Conservation (phyloP, 2,113 vertebrate species). For the Cheirogaleus medius region DNA sequence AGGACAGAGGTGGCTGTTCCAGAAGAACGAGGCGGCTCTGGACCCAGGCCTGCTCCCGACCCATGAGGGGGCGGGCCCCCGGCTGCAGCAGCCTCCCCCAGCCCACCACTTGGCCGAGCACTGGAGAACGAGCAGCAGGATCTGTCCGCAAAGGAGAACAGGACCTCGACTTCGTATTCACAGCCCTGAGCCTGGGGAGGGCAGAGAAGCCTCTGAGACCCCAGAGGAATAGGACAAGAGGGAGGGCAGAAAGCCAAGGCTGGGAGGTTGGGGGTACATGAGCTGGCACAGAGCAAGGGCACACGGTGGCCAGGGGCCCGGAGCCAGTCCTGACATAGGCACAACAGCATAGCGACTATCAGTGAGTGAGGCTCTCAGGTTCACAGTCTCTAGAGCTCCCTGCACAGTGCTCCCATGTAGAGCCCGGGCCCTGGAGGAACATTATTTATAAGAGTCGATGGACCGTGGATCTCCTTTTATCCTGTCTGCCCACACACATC, state of each 20-base stretch:
- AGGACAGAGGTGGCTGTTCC: slow-evolving; percentile 36
- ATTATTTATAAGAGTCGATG: background rate
- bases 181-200: background rate
- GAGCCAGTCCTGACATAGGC: background rate
- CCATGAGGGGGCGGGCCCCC: background rate
- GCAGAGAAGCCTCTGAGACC: background rate
- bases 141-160: background rate
- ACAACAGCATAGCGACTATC: background rate
- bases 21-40: slow-evolving; percentile 46
- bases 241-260: background rate
- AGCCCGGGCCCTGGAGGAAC: background rate
- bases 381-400: background rate
- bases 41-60: background rate
- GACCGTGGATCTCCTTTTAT: background rate
- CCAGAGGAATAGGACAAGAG: background rate
- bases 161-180: background rate
- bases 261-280: accelerated
- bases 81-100: background rate
- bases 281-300: background rate
- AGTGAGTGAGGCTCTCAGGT: background rate
- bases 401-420: background rate
- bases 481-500: background rate
- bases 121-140: background rate
- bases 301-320: background rate
- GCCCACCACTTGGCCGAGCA: background rate